Percentiles rank a stretch among this genome's conserved stretches.
Conservation (phyloP, 2,113 vertebrate species). For the Gobio gobio region DNA sequence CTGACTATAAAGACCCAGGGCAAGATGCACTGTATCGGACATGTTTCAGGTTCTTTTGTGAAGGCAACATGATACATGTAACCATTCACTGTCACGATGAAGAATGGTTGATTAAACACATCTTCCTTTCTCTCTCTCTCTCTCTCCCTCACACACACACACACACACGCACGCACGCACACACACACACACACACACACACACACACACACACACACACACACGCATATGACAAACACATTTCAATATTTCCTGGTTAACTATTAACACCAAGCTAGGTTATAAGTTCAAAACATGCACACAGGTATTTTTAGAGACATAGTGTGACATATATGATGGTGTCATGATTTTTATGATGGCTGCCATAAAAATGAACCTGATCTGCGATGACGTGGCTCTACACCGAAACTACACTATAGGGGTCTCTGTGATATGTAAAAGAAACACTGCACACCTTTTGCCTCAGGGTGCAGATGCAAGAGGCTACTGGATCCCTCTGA, state of each 20-base stretch:
- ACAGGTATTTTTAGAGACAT: neutral
- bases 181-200: no score
- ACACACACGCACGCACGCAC: no score
- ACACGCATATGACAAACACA: neutral
- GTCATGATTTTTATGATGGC: neutral
- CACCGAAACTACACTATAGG: neutral
- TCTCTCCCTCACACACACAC: no score
- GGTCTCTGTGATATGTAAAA: constrained; percentile 1
- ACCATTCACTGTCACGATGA: neutral
- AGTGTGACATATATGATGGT: constrained; percentile 1
- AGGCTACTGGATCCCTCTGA: neutral
- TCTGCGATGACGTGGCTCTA: neutral
- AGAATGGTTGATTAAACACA: constrained; percentile 26
- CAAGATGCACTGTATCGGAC: constrained; percentile 25
- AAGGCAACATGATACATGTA: constrained; percentile 44
- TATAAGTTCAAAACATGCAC: constrained; percentile 30
- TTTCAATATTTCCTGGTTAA: constrained; percentile 46
- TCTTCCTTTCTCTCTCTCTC: neutral
- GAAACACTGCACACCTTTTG: neutral
- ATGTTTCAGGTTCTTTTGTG: constrained; percentile 31
- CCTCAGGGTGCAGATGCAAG: constrained; percentile 16
- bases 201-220: neutral
- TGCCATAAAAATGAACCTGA: constrained; percentile 5
- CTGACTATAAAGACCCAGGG: constrained; percentile 8
- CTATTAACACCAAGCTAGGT: constrained; percentile 44